Percentiles rank a stretch among this genome's conserved stretches.
Evolutionary conservation across 2,888 invertebrate species (phyloP).

Genomic region (Drosophila monieri): DNA sequence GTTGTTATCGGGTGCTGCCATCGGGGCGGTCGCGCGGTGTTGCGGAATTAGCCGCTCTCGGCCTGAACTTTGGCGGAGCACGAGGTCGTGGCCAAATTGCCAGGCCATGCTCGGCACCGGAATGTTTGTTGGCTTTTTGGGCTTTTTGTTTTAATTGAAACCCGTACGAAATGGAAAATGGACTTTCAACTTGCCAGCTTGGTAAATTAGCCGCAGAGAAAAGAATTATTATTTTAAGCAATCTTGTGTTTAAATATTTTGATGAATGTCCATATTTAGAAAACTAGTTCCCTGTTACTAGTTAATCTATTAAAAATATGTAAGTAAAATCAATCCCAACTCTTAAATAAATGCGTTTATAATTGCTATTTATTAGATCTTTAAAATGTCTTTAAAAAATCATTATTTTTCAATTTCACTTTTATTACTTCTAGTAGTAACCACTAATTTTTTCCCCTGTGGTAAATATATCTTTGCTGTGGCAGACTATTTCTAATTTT

Average conservation of each 20-base stretch:
- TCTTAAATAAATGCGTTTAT: background rate
- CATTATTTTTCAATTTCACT: background rate
- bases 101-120: conserved; percentile 37
- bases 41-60: conserved; percentile 61
- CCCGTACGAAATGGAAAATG: conserved; percentile 74
- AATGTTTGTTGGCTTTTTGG: conserved; percentile 37
- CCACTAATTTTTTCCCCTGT: conserved; percentile 14
- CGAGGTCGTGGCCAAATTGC: conserved; percentile 69
- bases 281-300: background rate
- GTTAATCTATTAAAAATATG: too few species aligned
- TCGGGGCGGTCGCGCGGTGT: conserved; percentile 53
- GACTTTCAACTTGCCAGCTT: conserved; percentile 56
- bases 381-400: background rate
- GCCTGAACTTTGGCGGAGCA: conserved; percentile 64
- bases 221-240: background rate
- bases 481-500: conserved; percentile 61
- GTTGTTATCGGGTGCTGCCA: conserved; percentile 62
- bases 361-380: background rate
- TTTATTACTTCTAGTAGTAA: background rate
- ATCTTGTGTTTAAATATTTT: background rate
- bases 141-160: conserved; percentile 66
- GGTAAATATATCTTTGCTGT: background rate
- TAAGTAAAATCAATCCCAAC: too few species aligned
- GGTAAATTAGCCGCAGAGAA: conserved; percentile 65
- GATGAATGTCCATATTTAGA: background rate